Evolutionary conservation across 2,797 vertebrate genomes (phyloP), one percentile per base, ranked within the genome.

Genomic region (Paguma larvata): DNA sequence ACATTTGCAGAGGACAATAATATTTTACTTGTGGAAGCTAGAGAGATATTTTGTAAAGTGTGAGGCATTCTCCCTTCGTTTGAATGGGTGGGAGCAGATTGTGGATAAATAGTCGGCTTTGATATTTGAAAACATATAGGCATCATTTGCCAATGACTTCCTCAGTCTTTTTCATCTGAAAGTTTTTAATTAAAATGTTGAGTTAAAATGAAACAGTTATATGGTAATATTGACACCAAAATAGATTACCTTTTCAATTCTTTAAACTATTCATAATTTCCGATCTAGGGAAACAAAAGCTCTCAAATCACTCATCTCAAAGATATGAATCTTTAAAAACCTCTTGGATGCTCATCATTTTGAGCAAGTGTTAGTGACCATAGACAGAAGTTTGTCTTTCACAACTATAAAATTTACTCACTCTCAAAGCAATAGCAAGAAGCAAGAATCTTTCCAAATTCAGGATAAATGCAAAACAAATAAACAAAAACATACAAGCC

Each of bases 21-120:
- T 92, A 73, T 77, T 97, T 95, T 79, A 94, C 68, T 87, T 84
- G 93, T 91, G 79, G 9, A 96, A 96, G n/a, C 34, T 34, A 34
- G 9, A 19, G 63, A 83, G 15, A 79, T 25, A 2, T 44, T 91
- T 32, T 89, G 3, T 48, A 77, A 12, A 25, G 3, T 56, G 2
- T 32, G 32, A 86, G 10, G 0, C 2, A 53, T 83, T 95, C 21
- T 89, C 2, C 10, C 70, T 95, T 77, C 32, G 67, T 59, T 85
- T 96, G 59, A 77, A 51, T 73, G 30, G 3, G 6, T 93, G n/a
- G 27, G 27, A 92, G 9, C 14, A n/a, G 12, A 56, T 88, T 85
- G 62, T 86, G 85, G 79, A 83, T 85, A 84, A 80, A 88, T 72
- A 59, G 32, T 79, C n/a, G n/a, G n/a, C n/a, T n/a, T 77, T 79